Conservation (phyloP, 2,113 vertebrate genomes). For the Hymenochirus boettgeri region DNA sequence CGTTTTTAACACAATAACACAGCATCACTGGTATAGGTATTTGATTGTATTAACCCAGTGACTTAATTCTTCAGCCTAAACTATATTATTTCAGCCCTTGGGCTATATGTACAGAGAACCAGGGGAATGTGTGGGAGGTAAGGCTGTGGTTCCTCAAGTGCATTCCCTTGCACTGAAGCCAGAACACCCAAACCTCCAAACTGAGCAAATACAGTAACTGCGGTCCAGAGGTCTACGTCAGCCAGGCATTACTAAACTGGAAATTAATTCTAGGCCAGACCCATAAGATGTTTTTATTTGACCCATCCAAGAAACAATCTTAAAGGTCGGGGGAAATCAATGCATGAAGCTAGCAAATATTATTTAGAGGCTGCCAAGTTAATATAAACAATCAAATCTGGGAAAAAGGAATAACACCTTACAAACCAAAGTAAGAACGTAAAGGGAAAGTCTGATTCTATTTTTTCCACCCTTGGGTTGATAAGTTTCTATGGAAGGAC, state of each 20-base stretch:
- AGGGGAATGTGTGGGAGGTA: constrained; percentile 38
- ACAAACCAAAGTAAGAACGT: too few species aligned
- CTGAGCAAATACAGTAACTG: constrained; percentile 28
- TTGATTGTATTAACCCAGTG: constrained; percentile 18
- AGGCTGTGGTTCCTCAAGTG: constrained; percentile 35
- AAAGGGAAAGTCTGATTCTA: too few species aligned
- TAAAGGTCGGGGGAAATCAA: too few species aligned
- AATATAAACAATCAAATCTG: too few species aligned
- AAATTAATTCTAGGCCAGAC: constrained; percentile 26
- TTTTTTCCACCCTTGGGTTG: too few species aligned
- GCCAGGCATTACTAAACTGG: constrained; percentile 8
- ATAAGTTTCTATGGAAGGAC: too few species aligned
- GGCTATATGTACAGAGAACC: constrained; percentile 25
- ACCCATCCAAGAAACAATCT: constrained; percentile 15
- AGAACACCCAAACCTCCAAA: constrained; percentile 41
- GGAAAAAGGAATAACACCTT: too few species aligned
- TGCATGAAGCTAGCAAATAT: too few species aligned
- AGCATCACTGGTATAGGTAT: not conserved
- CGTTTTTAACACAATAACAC: not conserved
- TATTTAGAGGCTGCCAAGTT: too few species aligned
- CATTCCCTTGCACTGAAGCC: constrained; percentile 36
- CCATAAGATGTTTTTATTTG: constrained; percentile 13
- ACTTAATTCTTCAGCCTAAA: constrained; percentile 20
- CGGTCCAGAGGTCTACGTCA: constrained; percentile 32
- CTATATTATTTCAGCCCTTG: constrained; percentile 36